A percentile compares a stretch with the other conserved stretches of the same genome.
Evolutionary conservation across 2,113 vertebrate species (phyloP).

Genomic region (Onychostruthus taczanowskii): DNA sequence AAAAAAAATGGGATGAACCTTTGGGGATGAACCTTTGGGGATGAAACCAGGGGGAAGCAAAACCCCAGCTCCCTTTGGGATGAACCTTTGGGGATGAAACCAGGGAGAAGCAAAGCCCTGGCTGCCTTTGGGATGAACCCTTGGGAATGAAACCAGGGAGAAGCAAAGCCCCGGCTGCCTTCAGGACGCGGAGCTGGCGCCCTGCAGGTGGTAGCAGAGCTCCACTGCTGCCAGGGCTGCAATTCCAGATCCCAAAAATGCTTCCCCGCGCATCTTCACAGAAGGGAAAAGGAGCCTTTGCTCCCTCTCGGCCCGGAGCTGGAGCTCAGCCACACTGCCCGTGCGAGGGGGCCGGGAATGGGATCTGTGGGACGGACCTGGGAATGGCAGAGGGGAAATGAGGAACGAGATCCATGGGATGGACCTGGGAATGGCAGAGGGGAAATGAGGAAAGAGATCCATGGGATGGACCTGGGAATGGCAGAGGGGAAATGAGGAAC

Average conservation of each 20-base stretch:
- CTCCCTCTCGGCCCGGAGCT: not conserved
- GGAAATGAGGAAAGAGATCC: not conserved
- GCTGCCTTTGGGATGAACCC: too few relatives aligned
- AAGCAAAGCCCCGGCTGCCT: too few relatives aligned
- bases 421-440: rapidly evolving
- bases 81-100: too few relatives aligned
- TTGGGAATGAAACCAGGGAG: too few relatives aligned
- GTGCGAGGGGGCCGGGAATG: not conserved
- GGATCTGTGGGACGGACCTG: rapidly evolving
- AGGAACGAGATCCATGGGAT: not conserved
- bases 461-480: rapidly evolving
- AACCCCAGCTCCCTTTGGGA: too few relatives aligned
- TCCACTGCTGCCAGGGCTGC: not conserved
- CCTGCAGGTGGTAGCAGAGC: slow-evolving; percentile 73
- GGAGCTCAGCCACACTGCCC: not conserved
- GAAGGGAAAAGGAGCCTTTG: not conserved
- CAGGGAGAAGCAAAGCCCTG: too few relatives aligned
- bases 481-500: not conserved
- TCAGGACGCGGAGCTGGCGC: not conserved
- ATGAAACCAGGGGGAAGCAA: too few relatives aligned
- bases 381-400: not conserved
- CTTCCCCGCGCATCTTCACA: not conserved
- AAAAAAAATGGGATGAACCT: too few relatives aligned
- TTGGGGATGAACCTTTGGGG: too few relatives aligned
- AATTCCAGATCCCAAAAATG: not conserved